A percentile compares a stretch with the other conserved stretches of the same genome.
These are phyloP conservation scores for Salminus brasiliensis DNA, from an alignment of 2,113 vertebrate species.

Conservation along the genomic window DNA sequence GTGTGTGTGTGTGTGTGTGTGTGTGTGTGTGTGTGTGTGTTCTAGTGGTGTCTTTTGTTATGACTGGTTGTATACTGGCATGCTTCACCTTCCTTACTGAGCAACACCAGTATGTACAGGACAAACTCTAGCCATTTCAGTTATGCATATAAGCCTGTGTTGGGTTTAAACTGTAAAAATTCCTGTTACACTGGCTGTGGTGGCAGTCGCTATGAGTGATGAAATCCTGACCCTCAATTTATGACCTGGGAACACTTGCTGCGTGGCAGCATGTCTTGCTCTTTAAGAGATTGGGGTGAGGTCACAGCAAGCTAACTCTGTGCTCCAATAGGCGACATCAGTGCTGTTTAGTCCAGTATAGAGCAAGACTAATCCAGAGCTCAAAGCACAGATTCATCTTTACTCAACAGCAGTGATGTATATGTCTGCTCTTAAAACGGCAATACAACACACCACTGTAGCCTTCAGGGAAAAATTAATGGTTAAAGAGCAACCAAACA, in stretches of 20 bases:
- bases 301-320: constrained; percentile 60
- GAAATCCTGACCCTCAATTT: constrained; percentile 65
- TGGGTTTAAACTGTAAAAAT: constrained; percentile 65
- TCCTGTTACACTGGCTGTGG: constrained; percentile 57
- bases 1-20: too few species aligned
- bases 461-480: constrained; percentile 9
- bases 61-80: constrained; percentile 11
- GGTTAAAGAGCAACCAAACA: background rate
- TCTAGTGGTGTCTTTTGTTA: background rate
- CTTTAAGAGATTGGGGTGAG: constrained; percentile 26
- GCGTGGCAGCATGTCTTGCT: constrained; percentile 27
- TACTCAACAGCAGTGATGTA: constrained; percentile 59
- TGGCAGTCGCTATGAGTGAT: constrained; percentile 54
- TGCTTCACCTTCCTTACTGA: constrained; percentile 20
- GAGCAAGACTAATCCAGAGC: constrained; percentile 64
- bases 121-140: constrained; percentile 54
- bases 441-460: background rate
- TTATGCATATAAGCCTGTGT: constrained; percentile 59
- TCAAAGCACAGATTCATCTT: constrained; percentile 57
- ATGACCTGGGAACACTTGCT: constrained; percentile 56
- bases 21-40: background rate
- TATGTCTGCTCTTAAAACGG: constrained; percentile 57
- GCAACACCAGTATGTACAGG: constrained; percentile 16
- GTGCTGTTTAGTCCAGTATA: constrained; percentile 67
- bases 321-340: constrained; percentile 55